Percentiles rank a stretch among this genome's conserved stretches.
Conservation (phyloP, 2,797 vertebrate genomes). For the Poeciliopsis turneri region DNA sequence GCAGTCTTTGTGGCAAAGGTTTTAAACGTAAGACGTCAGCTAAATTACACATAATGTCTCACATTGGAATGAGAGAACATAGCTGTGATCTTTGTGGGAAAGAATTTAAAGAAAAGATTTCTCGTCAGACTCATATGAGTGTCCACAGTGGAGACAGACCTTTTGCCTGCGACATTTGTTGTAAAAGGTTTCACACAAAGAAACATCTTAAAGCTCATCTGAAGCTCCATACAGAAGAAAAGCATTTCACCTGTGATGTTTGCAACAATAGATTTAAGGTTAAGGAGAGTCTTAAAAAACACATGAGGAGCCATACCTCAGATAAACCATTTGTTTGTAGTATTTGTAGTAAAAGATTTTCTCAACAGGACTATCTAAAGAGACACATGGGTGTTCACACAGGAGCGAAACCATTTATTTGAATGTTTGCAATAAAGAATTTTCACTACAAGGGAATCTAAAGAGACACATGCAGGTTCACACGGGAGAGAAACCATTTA, state of each 20-base stretch:
- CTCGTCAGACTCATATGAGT: neutral
- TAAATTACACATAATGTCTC: neutral
- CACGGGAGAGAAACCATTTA: conserved; percentile 1
- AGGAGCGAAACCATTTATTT: neutral
- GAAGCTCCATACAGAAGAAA: neutral
- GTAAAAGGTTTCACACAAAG: neutral
- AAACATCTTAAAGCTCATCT: conserved; percentile 8
- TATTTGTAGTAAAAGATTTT: neutral
- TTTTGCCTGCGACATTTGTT: conserved; percentile 10
- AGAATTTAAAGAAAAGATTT: neutral
- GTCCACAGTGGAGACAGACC: neutral
- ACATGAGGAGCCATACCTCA: neutral
- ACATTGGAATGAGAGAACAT: neutral
- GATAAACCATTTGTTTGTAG: conserved; percentile 8
- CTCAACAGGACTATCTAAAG: conserved; percentile 9
- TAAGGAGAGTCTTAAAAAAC: neutral
- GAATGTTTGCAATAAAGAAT: neutral
- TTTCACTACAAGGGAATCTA: neutral
- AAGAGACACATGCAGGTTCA: neutral
- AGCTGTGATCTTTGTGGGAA: conserved; percentile 2
- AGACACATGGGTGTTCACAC: conserved; percentile 12
- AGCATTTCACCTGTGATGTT: neutral
- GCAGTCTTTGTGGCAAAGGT: conserved; percentile 3
- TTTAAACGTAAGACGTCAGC: conserved; percentile 1
- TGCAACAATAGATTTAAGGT: neutral